Percentiles rank a stretch among this genome's conserved stretches.
These are phyloP conservation scores for Palythoa caribaeorum DNA, from an alignment of 92 coral and sea anemone species.

Conservation along the genomic window DNA sequence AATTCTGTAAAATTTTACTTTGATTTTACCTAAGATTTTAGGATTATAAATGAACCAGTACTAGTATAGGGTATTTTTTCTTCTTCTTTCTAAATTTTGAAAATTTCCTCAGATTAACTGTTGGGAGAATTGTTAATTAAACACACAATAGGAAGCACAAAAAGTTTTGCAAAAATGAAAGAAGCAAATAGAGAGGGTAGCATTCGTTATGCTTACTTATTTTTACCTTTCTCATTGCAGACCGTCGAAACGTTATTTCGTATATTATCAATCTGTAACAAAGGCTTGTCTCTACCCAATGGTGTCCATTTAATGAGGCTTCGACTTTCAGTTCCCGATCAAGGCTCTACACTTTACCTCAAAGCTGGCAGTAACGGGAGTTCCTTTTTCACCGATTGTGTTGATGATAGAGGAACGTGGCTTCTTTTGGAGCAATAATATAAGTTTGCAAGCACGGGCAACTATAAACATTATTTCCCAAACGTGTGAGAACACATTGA, in stretches of 20 bases:
- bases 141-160: no score
- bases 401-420: slow-evolving; percentile 8
- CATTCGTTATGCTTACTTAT: background rate
- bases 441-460: background rate
- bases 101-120: no score
- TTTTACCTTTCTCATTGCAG: background rate
- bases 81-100: no score
- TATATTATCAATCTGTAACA: background rate
- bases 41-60: no score
- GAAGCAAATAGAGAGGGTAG: background rate
- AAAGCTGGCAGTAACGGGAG: background rate
- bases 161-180: no score
- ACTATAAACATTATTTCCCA: background rate
- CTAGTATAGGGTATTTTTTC: no score
- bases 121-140: no score
- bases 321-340: background rate
- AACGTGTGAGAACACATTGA: no score
- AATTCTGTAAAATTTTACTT: no score
- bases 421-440: background rate
- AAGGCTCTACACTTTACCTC: background rate
- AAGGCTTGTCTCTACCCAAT: background rate
- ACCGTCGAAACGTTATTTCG: background rate
- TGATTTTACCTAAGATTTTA: no score
- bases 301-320: background rate
- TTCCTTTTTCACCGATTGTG: background rate